phyloP scores from a whole-genome alignment of 2,797 vertebrate genomes.

The Kryptopterus vitreolus region DNA sequence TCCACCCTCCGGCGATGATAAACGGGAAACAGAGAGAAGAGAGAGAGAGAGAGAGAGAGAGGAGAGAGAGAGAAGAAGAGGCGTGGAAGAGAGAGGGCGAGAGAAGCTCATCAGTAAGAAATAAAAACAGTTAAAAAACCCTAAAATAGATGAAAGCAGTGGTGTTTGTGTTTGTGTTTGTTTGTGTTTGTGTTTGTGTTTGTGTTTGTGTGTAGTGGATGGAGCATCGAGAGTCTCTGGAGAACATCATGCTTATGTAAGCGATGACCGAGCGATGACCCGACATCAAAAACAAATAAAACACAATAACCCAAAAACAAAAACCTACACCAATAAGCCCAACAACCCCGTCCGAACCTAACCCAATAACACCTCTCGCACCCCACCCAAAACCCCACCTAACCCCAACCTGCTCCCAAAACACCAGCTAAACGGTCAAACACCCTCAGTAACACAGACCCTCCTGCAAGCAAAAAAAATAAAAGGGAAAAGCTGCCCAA shows the following conservation, averaged over 20 bases:
- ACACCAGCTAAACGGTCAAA: no score
- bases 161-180: neutral
- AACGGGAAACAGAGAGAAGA: neutral
- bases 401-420: no score
- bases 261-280: no score
- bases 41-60: no score
- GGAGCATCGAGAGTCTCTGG: constrained; percentile 14
- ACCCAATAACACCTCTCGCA: no score
- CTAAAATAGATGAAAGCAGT: neutral
- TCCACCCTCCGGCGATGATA: no score
- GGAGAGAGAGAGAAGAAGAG: constrained; percentile 23
- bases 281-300: neutral
- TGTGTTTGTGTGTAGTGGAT: neutral
- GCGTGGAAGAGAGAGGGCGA: constrained; percentile 25
- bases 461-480: no score
- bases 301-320: neutral
- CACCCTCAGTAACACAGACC: no score
- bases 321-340: no score
- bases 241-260: constrained; percentile 30
- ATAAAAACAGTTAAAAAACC: constrained; percentile 20
- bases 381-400: no score
- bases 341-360: neutral
- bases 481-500: no score
- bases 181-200: neutral
- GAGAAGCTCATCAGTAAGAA: constrained; percentile 11